These are phyloP conservation scores for Paracentrotus lividus DNA, from an alignment of 53 echinoderm and acorn worm genomes.

Conservation along the genomic window DNA sequence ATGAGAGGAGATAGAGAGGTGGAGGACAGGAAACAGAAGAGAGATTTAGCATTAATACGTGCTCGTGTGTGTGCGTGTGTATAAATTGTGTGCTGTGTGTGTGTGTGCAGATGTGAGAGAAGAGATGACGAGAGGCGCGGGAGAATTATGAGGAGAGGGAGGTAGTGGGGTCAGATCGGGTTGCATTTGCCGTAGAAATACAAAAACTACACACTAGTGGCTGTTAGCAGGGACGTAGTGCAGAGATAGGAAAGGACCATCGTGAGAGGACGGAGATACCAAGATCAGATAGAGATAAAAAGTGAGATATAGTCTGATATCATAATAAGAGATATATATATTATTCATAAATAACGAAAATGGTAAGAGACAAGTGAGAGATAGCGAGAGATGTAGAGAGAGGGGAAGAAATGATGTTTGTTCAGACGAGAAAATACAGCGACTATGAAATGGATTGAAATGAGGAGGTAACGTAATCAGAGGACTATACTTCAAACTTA, in stretches of 20 bases:
- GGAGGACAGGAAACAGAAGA: not conserved
- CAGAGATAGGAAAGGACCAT: too few species aligned
- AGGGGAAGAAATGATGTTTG: not conserved
- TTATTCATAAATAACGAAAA: too few species aligned
- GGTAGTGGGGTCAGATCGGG: not conserved
- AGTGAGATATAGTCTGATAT: too few species aligned
- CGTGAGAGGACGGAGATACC: too few species aligned
- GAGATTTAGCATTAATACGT: too few species aligned
- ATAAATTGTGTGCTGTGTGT: too few species aligned
- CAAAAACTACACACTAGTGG: too few species aligned
- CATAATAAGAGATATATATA: too few species aligned
- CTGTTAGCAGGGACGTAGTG: too few species aligned
- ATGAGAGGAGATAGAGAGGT: not conserved
- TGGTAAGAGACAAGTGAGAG: not conserved
- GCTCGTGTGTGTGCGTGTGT: too few species aligned
- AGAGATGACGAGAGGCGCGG: not conserved
- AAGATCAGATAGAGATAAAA: too few species aligned
- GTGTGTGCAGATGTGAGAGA: not conserved
- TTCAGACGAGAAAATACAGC: conserved; percentile 2
- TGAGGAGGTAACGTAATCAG: conserved; percentile 51
- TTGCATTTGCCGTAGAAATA: too few species aligned
- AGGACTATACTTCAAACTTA: conserved; percentile 24
- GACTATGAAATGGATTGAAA: conserved; percentile 51
- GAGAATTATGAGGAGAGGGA: not conserved
- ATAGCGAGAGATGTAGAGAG: not conserved